A percentile compares a stretch with the other conserved stretches of the same genome.
Conservation (phyloP, 2,113 vertebrate species). For the Chauna torquata region DNA sequence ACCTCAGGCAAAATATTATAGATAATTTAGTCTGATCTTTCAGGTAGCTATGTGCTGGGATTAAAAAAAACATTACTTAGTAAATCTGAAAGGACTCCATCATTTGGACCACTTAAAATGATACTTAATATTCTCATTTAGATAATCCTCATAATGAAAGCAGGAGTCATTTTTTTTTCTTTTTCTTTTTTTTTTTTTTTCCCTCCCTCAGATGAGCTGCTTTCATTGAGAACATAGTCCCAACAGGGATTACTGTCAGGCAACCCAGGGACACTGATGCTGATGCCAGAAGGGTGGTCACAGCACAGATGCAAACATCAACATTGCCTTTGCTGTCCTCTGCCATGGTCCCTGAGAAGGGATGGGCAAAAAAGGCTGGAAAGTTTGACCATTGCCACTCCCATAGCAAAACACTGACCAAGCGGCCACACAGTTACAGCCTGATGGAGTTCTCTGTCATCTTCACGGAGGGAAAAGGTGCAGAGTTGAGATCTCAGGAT, state of each 20-base stretch:
- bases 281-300: not conserved
- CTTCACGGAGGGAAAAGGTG: not conserved
- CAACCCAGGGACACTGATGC: not conserved
- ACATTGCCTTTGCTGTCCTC: not conserved
- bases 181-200: not conserved
- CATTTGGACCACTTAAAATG: not conserved
- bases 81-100: not conserved
- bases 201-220: not conserved
- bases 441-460: not conserved
- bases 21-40: not conserved
- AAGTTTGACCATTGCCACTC: not conserved
- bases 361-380: not conserved
- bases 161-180: not conserved
- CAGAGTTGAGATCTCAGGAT: not conserved
- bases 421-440: rapidly evolving
- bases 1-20: not conserved
- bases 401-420: not conserved
- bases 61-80: not conserved
- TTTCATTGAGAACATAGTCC: not conserved
- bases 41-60: not conserved
- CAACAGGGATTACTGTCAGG: rapidly evolving
- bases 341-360: not conserved
- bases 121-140: not conserved
- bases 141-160: not conserved
- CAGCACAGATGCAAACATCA: not conserved